These are phyloP conservation scores for Saxidomus purpurata DNA, from an alignment of 1,140 invertebrate species.

Conservation along the genomic window DNA sequence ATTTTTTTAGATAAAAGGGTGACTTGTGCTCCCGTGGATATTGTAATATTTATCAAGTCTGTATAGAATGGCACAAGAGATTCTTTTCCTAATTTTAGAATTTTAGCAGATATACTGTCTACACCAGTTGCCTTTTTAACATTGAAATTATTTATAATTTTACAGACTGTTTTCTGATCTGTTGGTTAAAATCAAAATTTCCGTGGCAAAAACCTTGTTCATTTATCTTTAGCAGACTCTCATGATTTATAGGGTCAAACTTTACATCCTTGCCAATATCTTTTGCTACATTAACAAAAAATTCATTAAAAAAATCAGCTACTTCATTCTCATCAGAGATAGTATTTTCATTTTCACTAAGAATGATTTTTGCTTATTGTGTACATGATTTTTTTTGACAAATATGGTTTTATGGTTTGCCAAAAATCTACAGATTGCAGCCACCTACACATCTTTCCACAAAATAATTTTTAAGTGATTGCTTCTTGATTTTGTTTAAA, in stretches of 20 bases:
- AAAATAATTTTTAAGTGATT: conserved; percentile 21
- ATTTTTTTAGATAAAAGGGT: no score
- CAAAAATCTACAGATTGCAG: conserved; percentile 9
- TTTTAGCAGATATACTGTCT: conserved; percentile 59
- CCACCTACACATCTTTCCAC: conserved; percentile 26
- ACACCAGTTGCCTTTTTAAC: conserved; percentile 56
- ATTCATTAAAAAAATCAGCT: conserved; percentile 59
- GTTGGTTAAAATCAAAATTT: conserved; percentile 45
- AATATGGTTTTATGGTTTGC: conserved; percentile 28
- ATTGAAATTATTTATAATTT: no score
- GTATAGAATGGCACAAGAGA: no score
- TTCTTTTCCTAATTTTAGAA: no score
- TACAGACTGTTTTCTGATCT: no score
- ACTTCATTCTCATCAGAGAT: conserved; percentile 49
- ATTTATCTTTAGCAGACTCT: conserved; percentile 47
- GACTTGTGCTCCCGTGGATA: no score
- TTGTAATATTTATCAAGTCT: no score
- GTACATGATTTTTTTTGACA: conserved; percentile 9
- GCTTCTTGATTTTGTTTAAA: conserved; percentile 10
- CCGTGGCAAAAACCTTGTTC: conserved; percentile 17
- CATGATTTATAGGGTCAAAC: conserved; percentile 48
- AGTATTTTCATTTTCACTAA: conserved; percentile 34
- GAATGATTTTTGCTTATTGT: conserved; percentile 5
- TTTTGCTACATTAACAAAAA: conserved; percentile 20
- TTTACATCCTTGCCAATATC: conserved; percentile 52